Evolutionary conservation across 1,140 invertebrate species (phyloP).

Genomic region (Pemphigus obesinymphae): DNA sequence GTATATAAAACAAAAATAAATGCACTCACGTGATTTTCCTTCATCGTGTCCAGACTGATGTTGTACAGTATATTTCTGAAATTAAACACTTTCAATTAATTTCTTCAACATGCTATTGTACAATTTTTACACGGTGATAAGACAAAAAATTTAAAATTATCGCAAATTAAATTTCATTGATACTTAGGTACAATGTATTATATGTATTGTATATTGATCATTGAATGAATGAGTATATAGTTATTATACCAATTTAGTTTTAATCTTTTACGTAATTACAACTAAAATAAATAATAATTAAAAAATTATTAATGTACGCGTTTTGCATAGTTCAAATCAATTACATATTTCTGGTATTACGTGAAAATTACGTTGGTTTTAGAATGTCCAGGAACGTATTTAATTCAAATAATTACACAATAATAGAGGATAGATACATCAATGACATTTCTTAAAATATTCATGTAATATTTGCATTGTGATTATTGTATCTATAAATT

Average conservation of each 20-base stretch:
- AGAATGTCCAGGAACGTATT: neutral
- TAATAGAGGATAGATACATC: too few relatives aligned
- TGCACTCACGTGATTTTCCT: constrained; percentile 59
- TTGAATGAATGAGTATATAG: too few relatives aligned
- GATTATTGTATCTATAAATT: neutral
- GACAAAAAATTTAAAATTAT: neutral
- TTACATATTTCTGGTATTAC: neutral
- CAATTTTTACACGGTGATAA: neutral
- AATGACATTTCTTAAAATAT: neutral
- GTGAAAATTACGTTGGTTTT: neutral
- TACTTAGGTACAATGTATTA: too few relatives aligned
- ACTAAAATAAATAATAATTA: neutral
- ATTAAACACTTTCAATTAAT: constrained; percentile 47
- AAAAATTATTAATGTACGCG: neutral
- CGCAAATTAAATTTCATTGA: neutral
- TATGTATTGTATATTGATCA: neutral
- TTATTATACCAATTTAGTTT: neutral
- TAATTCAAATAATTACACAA: neutral
- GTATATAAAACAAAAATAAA: neutral
- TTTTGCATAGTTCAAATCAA: neutral
- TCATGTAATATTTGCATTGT: neutral
- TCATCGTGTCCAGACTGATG: constrained; percentile 66
- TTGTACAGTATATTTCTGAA: constrained; percentile 76
- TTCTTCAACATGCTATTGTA: neutral
- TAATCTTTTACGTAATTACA: neutral